Evolutionary conservation across 2,797 vertebrate genomes (phyloP), one percentile per base, ranked within the genome.

Genomic region (Lacerta bilineata): DNA sequence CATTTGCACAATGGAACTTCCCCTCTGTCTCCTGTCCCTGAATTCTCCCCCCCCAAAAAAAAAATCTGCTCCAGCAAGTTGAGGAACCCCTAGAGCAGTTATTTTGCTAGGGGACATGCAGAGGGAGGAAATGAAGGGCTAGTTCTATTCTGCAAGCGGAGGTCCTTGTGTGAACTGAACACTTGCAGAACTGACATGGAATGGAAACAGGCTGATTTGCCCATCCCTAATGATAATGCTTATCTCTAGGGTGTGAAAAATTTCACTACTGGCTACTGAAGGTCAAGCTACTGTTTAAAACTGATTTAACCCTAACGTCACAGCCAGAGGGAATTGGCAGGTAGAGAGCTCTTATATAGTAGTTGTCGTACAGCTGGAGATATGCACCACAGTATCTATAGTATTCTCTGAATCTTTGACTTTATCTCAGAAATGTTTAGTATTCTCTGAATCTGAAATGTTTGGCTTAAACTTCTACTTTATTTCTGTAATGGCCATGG

Each of bases 401-500:
- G 50, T 50, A 50, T 69, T 25, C 27, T 43, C 75, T 46, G 6
- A 75, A 39, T 36, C 71, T 23, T 23, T 71, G 41, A 15, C 18
- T 29, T 72, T 72, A 50, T 50, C 59, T 27, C 55, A 23, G 13
- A 61, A 11, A 61, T 20, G 17, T 41, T 11, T 20, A 50, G 50
- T 50, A 50, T 69, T 25, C 27, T 43, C 75, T 46, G 6, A 75
- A 39, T 36, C 71, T 23, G 13, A 61, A 11, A 61, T 20, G 17
- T 41, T 11, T 20, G 79, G 20, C 20, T 17, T 76, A 43, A 86
- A 3, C 2, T 74, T 77, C 0, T 82, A 78, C 11, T 88, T 88
- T 69, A 77, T 83, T 69, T 83, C 36, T 59, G 18, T 83, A 69
- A 36, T 13, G 89, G 59, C 4, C 78, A 85, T 84, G 18, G 43